phyloP scores from a whole-genome alignment of 2,888 invertebrate genomes.

The Tinea pellionella region DNA sequence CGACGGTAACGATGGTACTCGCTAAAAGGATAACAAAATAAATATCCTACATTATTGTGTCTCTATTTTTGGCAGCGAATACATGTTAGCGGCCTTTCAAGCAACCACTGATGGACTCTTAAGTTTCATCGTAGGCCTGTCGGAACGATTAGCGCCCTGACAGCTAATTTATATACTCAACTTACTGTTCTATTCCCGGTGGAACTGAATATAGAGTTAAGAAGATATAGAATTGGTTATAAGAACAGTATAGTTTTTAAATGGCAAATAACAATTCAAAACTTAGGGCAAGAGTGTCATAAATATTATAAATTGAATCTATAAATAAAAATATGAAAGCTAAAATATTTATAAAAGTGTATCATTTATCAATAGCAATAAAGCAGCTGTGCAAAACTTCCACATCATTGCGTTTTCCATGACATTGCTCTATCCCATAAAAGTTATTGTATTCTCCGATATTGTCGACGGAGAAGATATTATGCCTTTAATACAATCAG shows the following conservation, averaged over 20 bases:
- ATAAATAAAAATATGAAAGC: background rate
- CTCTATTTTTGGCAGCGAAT: constrained; percentile 45
- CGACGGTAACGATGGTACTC: constrained; percentile 32
- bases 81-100: constrained; percentile 45
- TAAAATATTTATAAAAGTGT: constrained; percentile 2
- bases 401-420: constrained; percentile 64
- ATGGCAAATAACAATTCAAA: background rate
- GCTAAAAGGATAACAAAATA: constrained; percentile 56
- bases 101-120: constrained; percentile 61
- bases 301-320: too few species aligned
- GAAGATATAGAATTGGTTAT: background rate
- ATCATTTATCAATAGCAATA: constrained; percentile 11
- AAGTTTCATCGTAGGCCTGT: constrained; percentile 66
- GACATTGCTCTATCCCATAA: constrained; percentile 59
- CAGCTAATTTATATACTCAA: constrained; percentile 69
- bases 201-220: constrained; percentile 23
- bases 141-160: constrained; percentile 64
- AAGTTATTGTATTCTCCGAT: constrained; percentile 53
- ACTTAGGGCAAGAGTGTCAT: too few species aligned
- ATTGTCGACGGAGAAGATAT: constrained; percentile 16
- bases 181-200: constrained; percentile 61
- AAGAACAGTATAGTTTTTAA: too few species aligned
- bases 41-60: constrained; percentile 48
- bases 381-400: constrained; percentile 51
- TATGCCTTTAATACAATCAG: background rate